Evolutionary conservation across 2,797 vertebrate genomes (phyloP), one percentile per base, ranked within the genome.

Genomic region (Pseudotriccus pelzelni): DNA sequence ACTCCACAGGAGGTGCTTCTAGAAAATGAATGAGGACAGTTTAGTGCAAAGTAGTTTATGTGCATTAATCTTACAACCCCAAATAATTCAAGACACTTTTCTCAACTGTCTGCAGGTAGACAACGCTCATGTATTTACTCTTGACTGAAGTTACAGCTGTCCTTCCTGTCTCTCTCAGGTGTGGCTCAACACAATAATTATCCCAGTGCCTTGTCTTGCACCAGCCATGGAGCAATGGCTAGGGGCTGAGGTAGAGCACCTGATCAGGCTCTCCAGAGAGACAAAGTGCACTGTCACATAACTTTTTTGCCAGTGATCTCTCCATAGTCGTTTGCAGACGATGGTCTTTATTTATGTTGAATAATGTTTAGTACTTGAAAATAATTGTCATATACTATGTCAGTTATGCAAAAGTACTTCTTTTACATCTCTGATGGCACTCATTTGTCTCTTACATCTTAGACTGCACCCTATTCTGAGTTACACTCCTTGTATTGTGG

Each of bases 371-470:
- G 52, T 43, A 68, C 85, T 84, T 74, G 59, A 28, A 76, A 53
- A 55, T 75, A 69, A 81, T 59, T 73, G 55, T 63, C 52, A 32
- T 74, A 41, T 52, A 30, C 27, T 56, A 39, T 88, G 77, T 53
- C 85, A 93, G 15, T 95, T 84, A 94, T 56, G 66, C 59, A 91
- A 95, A 90, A 90, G 72, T 89, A 93, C 75, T 81, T 2, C 25
- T 88, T 89, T 80, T 74, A 1, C 70, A 9, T 49, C 70, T 84
- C 80, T 88, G 56, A 39, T 13, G 9, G 84, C 50, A 41, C 68
- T 91, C 39, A 20, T 83, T 89, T 52, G 30, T 67, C 56, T 94
- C 87, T 83, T 9, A 2, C 8, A 23, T 95, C 79, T 66, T 30
- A 55, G 83, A 25, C 73, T 62, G 2, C 88, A 36, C 16, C 43